Base-by-base conservation (phyloP, 1,140 invertebrate species). In the Eciton burchellii region DNA sequence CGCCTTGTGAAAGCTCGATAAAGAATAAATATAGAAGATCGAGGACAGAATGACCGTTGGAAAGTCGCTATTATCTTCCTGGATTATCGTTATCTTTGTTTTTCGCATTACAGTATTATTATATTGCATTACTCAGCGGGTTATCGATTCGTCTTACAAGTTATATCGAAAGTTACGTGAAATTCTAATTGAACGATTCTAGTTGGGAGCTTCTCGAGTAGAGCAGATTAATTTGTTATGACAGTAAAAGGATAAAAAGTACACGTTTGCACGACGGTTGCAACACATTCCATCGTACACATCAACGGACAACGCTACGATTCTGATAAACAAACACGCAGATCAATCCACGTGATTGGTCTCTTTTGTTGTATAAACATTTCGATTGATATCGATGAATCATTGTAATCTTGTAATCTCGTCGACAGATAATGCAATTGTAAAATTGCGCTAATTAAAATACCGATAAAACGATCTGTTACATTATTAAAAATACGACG, bases 1-100 rank as follows among this genome's bases (percentile, higher is more conserved):
- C 4, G 35, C 41, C 4, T 43, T 19, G 43, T 26, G n/a, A 73
- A 16, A 57, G 56, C 59, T 59, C 14, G 68, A 71, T 71, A 71
- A 57, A 12, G 21, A 26, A 71, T 71, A 54, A 12, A 12, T 1
- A 26, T 57, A 3, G 0, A 57, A n/a, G n/a, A 57, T 24, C 9
- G 6, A 59, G n/a, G 2, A 24, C 3, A 24, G 56, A 57, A 57
- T 57, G 19, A 57, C 21, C 24, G 24, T 26, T 4, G 24, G 26
- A 72, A 52, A 49, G 16, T 29, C 12, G 11, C 1, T 70, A 70
- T 29, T 45, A 0, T 26, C 49, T 72, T 43, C n/a, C 21, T 16
- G 16, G 11, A 12, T 41, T 24, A 16, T 21, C 8, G 4, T n/a
- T 35, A 35, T 16, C 63, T 47, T 8, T 52, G 66, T 56, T 54